Evolutionary conservation across 2,113 vertebrate species (phyloP).

Genomic region (Rhinoderma darwinii): DNA sequence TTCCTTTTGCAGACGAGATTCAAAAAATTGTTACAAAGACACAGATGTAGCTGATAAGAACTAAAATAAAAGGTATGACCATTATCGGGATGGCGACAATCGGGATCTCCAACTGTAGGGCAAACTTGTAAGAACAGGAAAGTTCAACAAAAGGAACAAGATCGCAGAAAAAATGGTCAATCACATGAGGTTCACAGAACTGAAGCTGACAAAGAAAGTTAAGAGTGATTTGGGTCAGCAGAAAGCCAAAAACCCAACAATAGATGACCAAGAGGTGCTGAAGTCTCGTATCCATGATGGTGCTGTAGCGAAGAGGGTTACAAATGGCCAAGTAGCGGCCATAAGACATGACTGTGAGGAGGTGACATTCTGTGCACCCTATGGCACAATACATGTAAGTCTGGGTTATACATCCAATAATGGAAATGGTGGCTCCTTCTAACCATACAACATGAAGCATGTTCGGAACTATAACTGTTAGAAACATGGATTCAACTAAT

Average conservation of each 20-base stretch:
- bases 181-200: conserved; percentile 5
- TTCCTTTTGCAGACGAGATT: background rate
- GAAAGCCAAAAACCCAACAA: conserved; percentile 30
- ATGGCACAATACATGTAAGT: conserved; percentile 13
- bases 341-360: conserved; percentile 37
- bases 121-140: conserved; percentile 53
- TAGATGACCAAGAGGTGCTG: background rate
- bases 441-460: background rate
- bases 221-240: background rate
- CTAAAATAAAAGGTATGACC: conserved; percentile 40
- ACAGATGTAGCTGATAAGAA: conserved; percentile 12
- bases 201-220: background rate
- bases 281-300: conserved; percentile 10
- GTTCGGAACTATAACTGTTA: no score
- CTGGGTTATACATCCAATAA: conserved; percentile 30
- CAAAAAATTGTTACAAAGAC: conserved; percentile 12
- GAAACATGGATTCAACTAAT: no score
- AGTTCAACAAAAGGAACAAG: conserved; percentile 47
- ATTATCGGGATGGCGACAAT: conserved; percentile 34
- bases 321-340: conserved; percentile 44
- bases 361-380: conserved; percentile 16
- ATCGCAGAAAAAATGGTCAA: conserved; percentile 56
- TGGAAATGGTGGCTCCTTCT: background rate
- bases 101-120: conserved; percentile 3
- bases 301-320: conserved; percentile 26